phyloP scores from a whole-genome alignment of 2,113 vertebrate genomes.

The Oreochromis spilurus region DNA sequence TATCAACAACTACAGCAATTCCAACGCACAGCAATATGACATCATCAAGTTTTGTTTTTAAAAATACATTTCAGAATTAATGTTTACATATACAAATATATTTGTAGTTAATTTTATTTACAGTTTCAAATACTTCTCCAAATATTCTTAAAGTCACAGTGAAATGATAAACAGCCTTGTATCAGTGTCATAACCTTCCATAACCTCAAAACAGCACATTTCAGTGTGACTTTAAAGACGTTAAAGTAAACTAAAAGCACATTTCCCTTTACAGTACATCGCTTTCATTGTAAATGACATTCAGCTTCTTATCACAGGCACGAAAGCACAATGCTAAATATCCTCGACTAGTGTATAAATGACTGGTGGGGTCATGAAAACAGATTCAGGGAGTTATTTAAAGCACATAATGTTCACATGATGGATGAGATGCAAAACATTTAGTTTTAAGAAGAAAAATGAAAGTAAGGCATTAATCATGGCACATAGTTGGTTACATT shows the following conservation, averaged over 20 bases:
- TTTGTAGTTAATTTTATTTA: conserved; percentile 3
- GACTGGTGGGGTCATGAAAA: neutral
- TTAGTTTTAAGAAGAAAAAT: neutral
- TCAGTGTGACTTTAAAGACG: neutral
- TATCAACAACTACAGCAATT: neutral
- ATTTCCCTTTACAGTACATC: neutral
- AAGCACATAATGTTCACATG: neutral
- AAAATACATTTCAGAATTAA: conserved; percentile 12
- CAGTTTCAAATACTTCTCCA: conserved; percentile 4
- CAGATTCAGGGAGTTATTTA: neutral
- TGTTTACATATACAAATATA: conserved; percentile 6
- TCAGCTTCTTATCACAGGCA: neutral
- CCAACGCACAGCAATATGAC: neutral
- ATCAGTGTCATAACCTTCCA: neutral
- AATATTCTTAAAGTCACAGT: neutral
- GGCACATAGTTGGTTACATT: neutral
- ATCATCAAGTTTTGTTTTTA: neutral
- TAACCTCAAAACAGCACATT: neutral
- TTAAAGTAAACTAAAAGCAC: neutral
- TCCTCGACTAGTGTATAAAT: neutral
- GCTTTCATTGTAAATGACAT: neutral
- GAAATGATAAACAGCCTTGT: neutral
- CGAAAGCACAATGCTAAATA: neutral
- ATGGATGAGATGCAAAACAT: neutral
- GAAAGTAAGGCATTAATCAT: neutral